Percentiles rank a stretch among this genome's conserved stretches.
phyloP scores from a whole-genome alignment of 2,888 invertebrate species.

The Halocaridina rubra region DNA sequence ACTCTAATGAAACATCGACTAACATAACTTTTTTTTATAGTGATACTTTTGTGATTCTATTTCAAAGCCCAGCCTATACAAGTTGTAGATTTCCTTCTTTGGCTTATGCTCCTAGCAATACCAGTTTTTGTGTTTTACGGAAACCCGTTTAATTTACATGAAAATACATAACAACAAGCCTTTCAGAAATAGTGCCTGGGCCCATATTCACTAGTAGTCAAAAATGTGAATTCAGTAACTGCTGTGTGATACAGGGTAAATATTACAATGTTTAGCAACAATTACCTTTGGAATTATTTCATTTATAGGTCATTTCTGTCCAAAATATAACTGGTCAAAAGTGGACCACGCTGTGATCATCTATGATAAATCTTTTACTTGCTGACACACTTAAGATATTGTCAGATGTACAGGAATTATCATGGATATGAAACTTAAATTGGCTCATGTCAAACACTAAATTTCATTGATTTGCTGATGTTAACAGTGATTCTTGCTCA shows the following conservation, averaged over 20 bases:
- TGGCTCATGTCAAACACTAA: conserved; percentile 22
- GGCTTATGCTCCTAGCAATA: too few species aligned
- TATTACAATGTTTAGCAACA: background rate
- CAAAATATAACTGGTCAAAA: conserved; percentile 4
- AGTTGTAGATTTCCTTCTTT: too few species aligned
- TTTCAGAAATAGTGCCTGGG: background rate
- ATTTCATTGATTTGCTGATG: conserved; percentile 19
- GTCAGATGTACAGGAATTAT: background rate
- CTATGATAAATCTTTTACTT: conserved; percentile 1
- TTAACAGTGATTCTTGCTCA: conserved; percentile 48
- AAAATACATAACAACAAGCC: too few species aligned
- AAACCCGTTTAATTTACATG: too few species aligned
- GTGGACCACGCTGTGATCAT: conserved; percentile 6
- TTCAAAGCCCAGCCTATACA: too few species aligned
- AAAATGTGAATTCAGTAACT: too few species aligned
- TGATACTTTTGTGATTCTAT: too few species aligned
- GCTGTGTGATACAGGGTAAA: conserved; percentile 24
- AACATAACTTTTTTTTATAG: too few species aligned
- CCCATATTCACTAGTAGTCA: too few species aligned
- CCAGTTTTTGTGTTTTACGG: too few species aligned
- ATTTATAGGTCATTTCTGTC: conserved; percentile 14
- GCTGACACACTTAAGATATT: background rate
- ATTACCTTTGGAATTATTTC: background rate
- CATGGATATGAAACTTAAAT: background rate
- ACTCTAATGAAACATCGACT: too few species aligned